phyloP scores from a whole-genome alignment of 2,113 vertebrate genomes.

The Rhizomys pruinosus region DNA sequence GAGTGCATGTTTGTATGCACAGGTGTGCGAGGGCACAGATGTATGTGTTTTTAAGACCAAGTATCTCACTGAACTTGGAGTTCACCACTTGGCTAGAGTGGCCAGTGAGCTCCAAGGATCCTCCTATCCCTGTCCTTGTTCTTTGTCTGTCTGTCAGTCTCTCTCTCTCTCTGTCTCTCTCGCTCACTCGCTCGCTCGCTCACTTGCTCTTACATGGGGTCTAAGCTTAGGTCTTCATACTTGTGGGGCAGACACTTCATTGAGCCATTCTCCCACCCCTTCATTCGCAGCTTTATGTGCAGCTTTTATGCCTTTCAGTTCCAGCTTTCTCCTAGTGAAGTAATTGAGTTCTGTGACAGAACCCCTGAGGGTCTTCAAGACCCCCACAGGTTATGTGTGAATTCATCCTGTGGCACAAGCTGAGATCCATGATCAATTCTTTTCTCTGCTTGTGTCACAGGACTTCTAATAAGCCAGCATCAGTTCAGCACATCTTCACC shows the following conservation, averaged over 20 bases:
- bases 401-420: not conserved
- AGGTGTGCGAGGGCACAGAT: not conserved
- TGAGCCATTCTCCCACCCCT: not conserved
- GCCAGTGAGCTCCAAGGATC: not conserved
- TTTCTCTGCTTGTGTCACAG: constrained; percentile 21
- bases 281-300: not conserved
- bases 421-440: not conserved
- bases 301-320: constrained; percentile 23
- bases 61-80: no score
- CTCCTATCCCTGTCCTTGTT: not conserved
- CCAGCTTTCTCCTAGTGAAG: not conserved
- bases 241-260: no score
- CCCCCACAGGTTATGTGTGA: not conserved
- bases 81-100: not conserved
- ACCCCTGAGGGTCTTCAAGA: not conserved
- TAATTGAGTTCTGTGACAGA: not conserved
- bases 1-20: not conserved
- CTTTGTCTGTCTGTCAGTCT: no score
- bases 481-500: not conserved
- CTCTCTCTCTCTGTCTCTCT: no score
- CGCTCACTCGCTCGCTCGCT: no score
- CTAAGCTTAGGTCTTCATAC: not conserved
- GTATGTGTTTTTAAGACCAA: not conserved
- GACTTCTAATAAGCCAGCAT: not conserved
- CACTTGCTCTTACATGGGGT: no score